Conservation (phyloP, 2,113 vertebrate species). For the Myotis brandtii region DNA sequence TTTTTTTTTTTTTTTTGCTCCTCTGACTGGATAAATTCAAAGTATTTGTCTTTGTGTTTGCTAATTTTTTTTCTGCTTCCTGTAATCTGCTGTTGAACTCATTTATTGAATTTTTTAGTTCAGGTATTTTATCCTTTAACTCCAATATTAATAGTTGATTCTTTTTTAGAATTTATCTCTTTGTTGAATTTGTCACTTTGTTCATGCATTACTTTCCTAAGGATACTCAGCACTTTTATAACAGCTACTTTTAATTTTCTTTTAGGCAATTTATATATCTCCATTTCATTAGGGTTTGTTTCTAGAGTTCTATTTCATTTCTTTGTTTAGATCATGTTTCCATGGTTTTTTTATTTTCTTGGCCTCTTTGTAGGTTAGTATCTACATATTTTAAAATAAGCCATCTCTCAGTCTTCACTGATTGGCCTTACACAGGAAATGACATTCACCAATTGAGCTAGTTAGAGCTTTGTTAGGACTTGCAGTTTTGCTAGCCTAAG, state of each 20-base stretch:
- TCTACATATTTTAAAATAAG: neutral
- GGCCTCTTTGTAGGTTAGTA: neutral
- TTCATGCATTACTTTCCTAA: neutral
- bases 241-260: neutral
- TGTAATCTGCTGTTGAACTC: neutral
- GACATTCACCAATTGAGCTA: neutral
- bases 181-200: neutral
- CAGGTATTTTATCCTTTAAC: neutral
- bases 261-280: neutral
- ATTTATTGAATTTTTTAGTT: neutral
- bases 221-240: neutral
- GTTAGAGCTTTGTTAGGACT: neutral
- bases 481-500: neutral
- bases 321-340: neutral
- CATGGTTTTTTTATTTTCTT: neutral
- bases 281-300: neutral
- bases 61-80: neutral
- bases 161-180: neutral
- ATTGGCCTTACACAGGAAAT: neutral
- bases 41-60: neutral
- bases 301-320: neutral
- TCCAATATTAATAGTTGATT: neutral
- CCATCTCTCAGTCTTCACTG: neutral
- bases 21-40: neutral
- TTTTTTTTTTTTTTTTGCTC: neutral